Evolutionary conservation across 1,140 invertebrate species (phyloP).

Genomic region (Venturia canescens): DNA sequence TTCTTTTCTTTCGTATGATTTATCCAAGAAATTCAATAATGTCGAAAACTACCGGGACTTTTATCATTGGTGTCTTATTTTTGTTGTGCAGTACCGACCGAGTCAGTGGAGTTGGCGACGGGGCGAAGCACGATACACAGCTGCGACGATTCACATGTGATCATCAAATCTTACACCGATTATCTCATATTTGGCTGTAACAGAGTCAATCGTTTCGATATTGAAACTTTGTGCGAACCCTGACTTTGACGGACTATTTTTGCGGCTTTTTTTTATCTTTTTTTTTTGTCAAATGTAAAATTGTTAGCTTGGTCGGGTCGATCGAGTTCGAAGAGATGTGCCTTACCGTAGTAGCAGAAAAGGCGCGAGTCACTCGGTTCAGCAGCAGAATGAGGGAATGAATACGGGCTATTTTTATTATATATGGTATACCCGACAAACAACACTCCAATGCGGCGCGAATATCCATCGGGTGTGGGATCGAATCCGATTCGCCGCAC

Average conservation of each 20-base stretch:
- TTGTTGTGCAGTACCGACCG: slow-evolving; percentile 89
- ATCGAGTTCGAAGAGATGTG: not conserved
- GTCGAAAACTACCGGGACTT: no score
- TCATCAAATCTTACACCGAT: slow-evolving; percentile 42
- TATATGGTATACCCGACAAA: no score
- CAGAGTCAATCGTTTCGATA: slow-evolving; percentile 55
- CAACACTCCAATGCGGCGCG: no score
- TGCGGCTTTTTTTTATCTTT: not conserved
- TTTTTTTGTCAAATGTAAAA: not conserved
- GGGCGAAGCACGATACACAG: slow-evolving; percentile 93
- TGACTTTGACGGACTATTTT: not conserved
- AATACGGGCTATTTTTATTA: no score
- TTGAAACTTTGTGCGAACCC: slow-evolving; percentile 11
- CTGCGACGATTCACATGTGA: slow-evolving; percentile 95
- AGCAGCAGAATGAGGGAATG: no score
- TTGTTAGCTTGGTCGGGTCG: not conserved
- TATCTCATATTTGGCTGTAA: slow-evolving; percentile 35
- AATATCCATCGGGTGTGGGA: no score
- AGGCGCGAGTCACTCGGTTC: not conserved
- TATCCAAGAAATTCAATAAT: not conserved
- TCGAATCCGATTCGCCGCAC: no score
- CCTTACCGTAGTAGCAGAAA: not conserved
- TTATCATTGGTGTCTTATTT: no score
- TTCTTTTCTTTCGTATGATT: slow-evolving; percentile 13
- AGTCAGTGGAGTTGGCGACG: slow-evolving; percentile 93